A percentile compares a stretch with the other conserved stretches of the same genome.
phyloP scores from a whole-genome alignment of 2,113 vertebrate genomes.

The Cheirogaleus medius region DNA sequence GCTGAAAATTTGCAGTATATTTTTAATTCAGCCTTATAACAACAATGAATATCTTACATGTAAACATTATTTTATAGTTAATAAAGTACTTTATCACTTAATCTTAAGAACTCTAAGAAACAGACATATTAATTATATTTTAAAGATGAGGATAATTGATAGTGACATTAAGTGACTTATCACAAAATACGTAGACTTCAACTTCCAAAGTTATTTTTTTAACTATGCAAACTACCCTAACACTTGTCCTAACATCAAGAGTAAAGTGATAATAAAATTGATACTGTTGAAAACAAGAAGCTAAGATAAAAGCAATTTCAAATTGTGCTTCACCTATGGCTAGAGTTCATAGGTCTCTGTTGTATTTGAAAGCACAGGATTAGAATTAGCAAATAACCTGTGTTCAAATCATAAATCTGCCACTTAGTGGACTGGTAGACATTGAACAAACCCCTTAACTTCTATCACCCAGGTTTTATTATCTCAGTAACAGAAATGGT shows the following conservation, averaged over 20 bases:
- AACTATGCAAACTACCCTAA: background rate
- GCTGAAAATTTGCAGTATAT: background rate
- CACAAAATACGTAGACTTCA: background rate
- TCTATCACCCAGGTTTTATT: background rate
- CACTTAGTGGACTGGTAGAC: background rate
- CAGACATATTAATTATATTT: background rate
- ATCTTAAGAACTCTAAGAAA: background rate
- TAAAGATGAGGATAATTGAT: background rate
- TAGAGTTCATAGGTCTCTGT: background rate
- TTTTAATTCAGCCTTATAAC: background rate
- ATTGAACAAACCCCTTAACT: background rate
- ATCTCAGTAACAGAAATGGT: background rate
- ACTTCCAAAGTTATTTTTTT: background rate
- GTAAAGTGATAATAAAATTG: background rate
- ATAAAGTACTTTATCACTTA: constrained; percentile 9
- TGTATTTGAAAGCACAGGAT: background rate
- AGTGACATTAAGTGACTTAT: background rate
- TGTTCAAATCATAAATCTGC: background rate
- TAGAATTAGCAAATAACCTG: background rate
- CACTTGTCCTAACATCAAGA: background rate
- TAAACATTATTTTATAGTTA: background rate
- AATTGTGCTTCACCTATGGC: background rate
- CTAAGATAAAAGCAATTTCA: background rate
- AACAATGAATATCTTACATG: background rate
- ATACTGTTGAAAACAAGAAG: background rate